Base-by-base conservation (phyloP, 2,888 invertebrate species). In the Amiota mariae region DNA sequence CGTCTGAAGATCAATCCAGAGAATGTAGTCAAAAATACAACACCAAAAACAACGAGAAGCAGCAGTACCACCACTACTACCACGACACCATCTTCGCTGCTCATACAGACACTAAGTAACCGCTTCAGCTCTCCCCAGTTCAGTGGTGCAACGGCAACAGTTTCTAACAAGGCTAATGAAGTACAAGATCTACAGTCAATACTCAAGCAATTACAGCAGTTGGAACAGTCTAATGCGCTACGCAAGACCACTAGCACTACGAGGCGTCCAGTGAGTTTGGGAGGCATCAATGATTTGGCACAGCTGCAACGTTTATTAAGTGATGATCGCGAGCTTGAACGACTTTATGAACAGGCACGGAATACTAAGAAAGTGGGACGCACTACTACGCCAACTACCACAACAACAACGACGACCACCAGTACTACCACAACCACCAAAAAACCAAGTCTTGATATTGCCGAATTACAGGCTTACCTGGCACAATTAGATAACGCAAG, bases 261-360 rank as follows among this genome's bases (percentile, higher is more conserved):
- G 4, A 73, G 9, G n/a, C 13, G 54, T 49, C 68, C 24, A 70
- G 24, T 11, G 2, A 71, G 67, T n/a, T 61, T 70, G 0, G 46
- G 79, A 12, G 81, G 77, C 0, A 72, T 79, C 0, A 78, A 91
- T 18, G 92, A 93, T 80, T 88, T 91, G 1, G 85, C 89, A 13
- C 91, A 91, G 78, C 80, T 92, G 13, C 89, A 90, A 54, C 89
- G 91, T 74, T 80, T 92, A 1, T 81, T 92, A 15, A 89, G 88
- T 20, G 90, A 92, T 56, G 90, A 92, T 18, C 78, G 83, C 0
- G 86, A 88, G 67, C 63, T 89, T 72, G 88, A 89, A 75, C 84
- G 85, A 13, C 77, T 89, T 2, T 89, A 89, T 70, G 86, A 89
- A 64, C 88, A 87, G 71, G 87, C 87, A 15, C 82, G 87, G 47